Evolutionary conservation across 2,888 invertebrate species (phyloP).

Genomic region (Tinea semifulvella): DNA sequence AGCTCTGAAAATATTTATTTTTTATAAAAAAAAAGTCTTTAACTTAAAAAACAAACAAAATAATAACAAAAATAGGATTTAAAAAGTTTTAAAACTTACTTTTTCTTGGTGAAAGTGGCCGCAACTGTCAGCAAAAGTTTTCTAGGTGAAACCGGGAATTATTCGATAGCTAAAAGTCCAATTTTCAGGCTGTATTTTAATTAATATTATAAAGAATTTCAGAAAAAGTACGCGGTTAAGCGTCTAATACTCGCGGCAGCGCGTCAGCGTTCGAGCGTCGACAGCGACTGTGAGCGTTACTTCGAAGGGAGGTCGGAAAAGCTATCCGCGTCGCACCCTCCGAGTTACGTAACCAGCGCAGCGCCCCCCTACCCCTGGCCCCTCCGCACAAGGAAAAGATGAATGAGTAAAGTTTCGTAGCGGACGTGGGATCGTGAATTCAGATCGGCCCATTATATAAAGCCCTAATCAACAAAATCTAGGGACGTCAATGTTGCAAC

Average conservation of each 20-base stretch:
- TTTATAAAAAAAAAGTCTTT: not conserved
- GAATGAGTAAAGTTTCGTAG: slow-evolving; percentile 63
- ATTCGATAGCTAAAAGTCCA: too few relatives aligned
- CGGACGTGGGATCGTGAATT: slow-evolving; percentile 56
- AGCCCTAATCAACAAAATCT: not conserved
- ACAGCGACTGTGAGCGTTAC: slow-evolving; percentile 8
- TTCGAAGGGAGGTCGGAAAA: slow-evolving; percentile 2
- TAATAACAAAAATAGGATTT: too few relatives aligned
- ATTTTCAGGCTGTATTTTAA: too few relatives aligned
- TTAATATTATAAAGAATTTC: not conserved
- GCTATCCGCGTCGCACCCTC: slow-evolving; percentile 11
- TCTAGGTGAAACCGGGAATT: not conserved
- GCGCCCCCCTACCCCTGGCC: slow-evolving; percentile 49
- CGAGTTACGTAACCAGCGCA: slow-evolving; percentile 50
- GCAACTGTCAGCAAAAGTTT: not conserved
- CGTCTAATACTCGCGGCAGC: not conserved
- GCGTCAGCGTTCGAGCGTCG: not conserved
- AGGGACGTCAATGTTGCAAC: not conserved
- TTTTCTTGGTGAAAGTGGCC: not conserved
- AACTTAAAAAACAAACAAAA: too few relatives aligned
- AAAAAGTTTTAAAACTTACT: slow-evolving; percentile 8
- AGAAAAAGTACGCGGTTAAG: not conserved
- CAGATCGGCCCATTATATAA: slow-evolving; percentile 26
- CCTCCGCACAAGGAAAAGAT: slow-evolving; percentile 61
- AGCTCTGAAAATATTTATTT: not conserved